Evolutionary conservation across 2,888 invertebrate species (phyloP), one percentile per base, ranked within the genome.

Genomic region (Octodonta nipae): DNA sequence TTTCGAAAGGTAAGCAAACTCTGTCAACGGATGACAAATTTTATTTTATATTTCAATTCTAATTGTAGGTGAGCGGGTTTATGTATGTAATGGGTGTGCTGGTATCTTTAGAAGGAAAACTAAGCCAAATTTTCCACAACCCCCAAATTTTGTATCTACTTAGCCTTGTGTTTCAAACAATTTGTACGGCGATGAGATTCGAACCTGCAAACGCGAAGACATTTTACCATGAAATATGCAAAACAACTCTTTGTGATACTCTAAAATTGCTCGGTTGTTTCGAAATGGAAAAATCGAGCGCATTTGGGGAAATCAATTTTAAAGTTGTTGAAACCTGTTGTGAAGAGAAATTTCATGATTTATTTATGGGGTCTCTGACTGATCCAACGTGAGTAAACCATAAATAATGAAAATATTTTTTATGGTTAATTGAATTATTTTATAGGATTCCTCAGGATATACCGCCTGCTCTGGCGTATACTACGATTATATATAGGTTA

Each of bases 141-240:
- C 50, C 62, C 1, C 84, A 87, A 51, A 70, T 85, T 47, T 64
- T 92, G 33, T 71, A 78, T 30, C 63, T 93, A 34, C 66, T 93
- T 35, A 80, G 85, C 53, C 78, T 87, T 34, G 88, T 93, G 6
- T 93, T 95, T 63, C 87, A 88, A 55, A 91, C 92, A 0, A 75
- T 98, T 44, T 87, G 89, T 38, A 88, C 93, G 0, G 93, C 95
- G 2, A 96, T 98, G 96, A 71, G 98, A 46, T 98, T 93, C 58
- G 98, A 98, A 61, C 98, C 98, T 2, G 95, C 95, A 1, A 98
- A 98, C 61, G 96, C 96, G 0, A 92, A 92, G 60, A 91, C 92
- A 66, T 98, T 98, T 66, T 82, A 91, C 55, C 83, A 88, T 43
- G 96, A 98, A 83, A 87, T 96, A 42, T 91, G 93, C 51, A 83